Evolutionary conservation across 1,140 invertebrate genomes (phyloP).

Genomic region (Cataglyphis hispanica): DNA sequence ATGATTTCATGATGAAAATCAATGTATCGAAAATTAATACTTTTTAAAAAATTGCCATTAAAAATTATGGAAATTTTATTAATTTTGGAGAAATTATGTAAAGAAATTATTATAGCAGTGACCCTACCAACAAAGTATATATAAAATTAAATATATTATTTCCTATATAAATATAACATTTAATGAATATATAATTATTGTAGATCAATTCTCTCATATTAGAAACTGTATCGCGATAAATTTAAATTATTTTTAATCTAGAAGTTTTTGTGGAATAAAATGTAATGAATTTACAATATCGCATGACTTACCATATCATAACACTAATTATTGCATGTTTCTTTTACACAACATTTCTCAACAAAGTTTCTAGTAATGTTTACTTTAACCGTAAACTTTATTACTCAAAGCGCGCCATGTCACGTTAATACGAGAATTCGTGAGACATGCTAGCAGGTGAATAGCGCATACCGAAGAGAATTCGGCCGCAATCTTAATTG

Average conservation of each 20-base stretch:
- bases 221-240: not conserved
- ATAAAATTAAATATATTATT: not conserved
- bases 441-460: constrained; percentile 35
- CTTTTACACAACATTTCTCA: not conserved
- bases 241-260: not conserved
- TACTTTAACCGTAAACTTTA: constrained; percentile 26
- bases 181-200: not conserved
- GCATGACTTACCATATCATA: not conserved
- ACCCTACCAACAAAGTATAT: no score
- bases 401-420: constrained; percentile 14
- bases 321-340: not conserved
- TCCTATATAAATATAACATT: not conserved
- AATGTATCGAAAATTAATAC: not conserved
- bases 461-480: constrained; percentile 33
- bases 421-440: constrained; percentile 9
- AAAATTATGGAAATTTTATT: no score
- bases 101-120: not conserved
- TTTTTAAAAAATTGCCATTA: no score
- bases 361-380: constrained; percentile 30
- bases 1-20: no score
- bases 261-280: not conserved
- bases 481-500: constrained; percentile 67
- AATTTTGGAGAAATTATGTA: no score
- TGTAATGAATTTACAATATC: constrained; percentile 4
- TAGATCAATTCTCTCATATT: not conserved